Evolutionary conservation across 2,797 vertebrate genomes (phyloP).

Genomic region (Propithecus deckenii): DNA sequence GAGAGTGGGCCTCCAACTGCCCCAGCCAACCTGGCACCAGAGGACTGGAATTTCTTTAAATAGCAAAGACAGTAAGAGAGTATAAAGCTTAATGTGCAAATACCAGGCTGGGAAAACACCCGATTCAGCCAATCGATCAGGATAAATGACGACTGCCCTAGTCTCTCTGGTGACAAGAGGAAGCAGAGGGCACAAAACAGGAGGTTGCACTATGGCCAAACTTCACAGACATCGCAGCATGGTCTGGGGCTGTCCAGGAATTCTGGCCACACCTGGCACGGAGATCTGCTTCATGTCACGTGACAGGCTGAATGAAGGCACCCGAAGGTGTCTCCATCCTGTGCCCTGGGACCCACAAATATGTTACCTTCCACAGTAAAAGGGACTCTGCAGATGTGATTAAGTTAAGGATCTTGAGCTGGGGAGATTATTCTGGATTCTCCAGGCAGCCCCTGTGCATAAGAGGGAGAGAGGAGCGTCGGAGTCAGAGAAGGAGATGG

Average conservation of each 20-base stretch:
- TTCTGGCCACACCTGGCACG: neutral
- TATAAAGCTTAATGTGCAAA: neutral
- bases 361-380: neutral
- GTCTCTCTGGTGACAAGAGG: neutral
- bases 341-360: neutral
- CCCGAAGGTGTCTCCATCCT: neutral
- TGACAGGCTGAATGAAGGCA: neutral
- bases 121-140: neutral
- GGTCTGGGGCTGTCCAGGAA: neutral
- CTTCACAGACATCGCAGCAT: neutral
- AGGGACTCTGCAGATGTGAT: neutral
- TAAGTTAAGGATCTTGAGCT: neutral
- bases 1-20: neutral
- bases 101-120: neutral
- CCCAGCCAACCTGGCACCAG: neutral
- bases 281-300: neutral
- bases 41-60: neutral
- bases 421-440: neutral
- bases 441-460: neutral
- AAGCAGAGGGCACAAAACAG: neutral
- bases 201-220: neutral
- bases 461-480: neutral
- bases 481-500: neutral
- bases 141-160: neutral
- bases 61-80: neutral